A percentile compares a stretch with the other conserved stretches of the same genome.
phyloP scores from a whole-genome alignment of 2,888 invertebrate genomes.

The Digitonthophagus gazella region DNA sequence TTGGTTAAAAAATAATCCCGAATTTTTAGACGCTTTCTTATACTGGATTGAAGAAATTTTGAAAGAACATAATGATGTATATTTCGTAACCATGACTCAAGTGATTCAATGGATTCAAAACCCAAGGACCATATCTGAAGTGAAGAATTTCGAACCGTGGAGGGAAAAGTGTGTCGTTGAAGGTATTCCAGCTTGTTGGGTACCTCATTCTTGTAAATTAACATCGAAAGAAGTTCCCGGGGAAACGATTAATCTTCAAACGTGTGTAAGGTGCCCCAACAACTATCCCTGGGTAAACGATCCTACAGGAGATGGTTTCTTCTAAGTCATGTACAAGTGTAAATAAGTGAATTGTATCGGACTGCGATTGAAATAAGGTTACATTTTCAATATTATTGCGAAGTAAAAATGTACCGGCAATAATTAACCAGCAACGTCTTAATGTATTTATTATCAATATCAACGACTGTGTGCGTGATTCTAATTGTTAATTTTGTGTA shows the following conservation, averaged over 20 bases:
- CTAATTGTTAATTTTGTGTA: slow-evolving; percentile 42
- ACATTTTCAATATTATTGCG: slow-evolving; percentile 17
- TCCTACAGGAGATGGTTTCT: slow-evolving; percentile 86
- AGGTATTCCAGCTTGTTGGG: slow-evolving; percentile 79
- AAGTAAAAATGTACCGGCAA: neutral
- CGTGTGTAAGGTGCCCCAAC: slow-evolving; percentile 89
- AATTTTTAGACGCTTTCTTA: slow-evolving; percentile 87
- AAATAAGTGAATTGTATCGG: slow-evolving; percentile 21
- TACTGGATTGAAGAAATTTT: slow-evolving; percentile 91
- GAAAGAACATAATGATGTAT: slow-evolving; percentile 83
- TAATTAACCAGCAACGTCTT: slow-evolving; percentile 34
- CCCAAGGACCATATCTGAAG: slow-evolving; percentile 78
- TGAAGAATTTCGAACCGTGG: slow-evolving; percentile 92
- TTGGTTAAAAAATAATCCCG: slow-evolving; percentile 90
- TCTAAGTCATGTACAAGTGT: slow-evolving; percentile 59
- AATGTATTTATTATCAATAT: slow-evolving; percentile 45
- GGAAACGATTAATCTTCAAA: slow-evolving; percentile 90
- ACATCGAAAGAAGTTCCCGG: slow-evolving; percentile 92
- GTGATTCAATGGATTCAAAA: slow-evolving; percentile 96
- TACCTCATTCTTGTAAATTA: slow-evolving; percentile 87
- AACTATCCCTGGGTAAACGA: slow-evolving; percentile 95
- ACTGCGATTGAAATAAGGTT: slow-evolving; percentile 21
- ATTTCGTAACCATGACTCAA: slow-evolving; percentile 94
- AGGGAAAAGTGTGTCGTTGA: slow-evolving; percentile 91
- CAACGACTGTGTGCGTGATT: slow-evolving; percentile 48